Percentiles rank a stretch among this genome's conserved stretches.
Evolutionary conservation across 2,888 invertebrate species (phyloP).

Genomic region (Drosophila siamana): DNA sequence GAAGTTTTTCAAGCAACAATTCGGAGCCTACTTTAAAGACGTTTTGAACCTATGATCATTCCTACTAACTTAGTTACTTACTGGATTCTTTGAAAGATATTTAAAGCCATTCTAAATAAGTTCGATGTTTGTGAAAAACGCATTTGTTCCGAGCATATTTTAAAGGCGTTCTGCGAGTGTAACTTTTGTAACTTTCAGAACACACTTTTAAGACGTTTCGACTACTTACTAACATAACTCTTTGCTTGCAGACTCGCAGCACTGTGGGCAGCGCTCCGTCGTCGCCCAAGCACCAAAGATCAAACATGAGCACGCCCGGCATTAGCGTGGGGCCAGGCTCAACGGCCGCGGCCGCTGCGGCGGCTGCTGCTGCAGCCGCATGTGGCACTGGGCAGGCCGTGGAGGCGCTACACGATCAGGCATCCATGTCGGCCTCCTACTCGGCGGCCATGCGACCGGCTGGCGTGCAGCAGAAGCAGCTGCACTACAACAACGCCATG

Average conservation of each 20-base stretch:
- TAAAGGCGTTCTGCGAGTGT: too few species aligned
- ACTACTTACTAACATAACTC: too few species aligned
- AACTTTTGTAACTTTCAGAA: neutral
- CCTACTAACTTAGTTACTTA: too few species aligned
- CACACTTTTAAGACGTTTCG: too few species aligned
- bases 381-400: conserved; percentile 85
- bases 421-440: conserved; percentile 79
- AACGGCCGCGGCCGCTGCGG: conserved; percentile 76
- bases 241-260: conserved; percentile 85
- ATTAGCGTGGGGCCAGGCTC: conserved; percentile 70
- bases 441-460: conserved; percentile 72
- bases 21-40: too few species aligned
- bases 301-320: conserved; percentile 85
- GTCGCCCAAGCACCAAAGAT: conserved; percentile 86
- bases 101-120: too few species aligned
- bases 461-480: conserved; percentile 71
- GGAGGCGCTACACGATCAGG: conserved; percentile 81
- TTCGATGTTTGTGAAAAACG: too few species aligned
- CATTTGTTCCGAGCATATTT: too few species aligned
- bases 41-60: too few species aligned
- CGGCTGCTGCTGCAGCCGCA: conserved; percentile 78
- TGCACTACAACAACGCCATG: conserved; percentile 85
- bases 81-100: too few species aligned
- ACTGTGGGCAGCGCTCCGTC: conserved; percentile 88
- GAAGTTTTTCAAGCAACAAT: too few species aligned